Evolutionary conservation across 2,888 invertebrate species (phyloP), one percentile per base, ranked within the genome.

Genomic region (Rhabditoides inermis): DNA sequence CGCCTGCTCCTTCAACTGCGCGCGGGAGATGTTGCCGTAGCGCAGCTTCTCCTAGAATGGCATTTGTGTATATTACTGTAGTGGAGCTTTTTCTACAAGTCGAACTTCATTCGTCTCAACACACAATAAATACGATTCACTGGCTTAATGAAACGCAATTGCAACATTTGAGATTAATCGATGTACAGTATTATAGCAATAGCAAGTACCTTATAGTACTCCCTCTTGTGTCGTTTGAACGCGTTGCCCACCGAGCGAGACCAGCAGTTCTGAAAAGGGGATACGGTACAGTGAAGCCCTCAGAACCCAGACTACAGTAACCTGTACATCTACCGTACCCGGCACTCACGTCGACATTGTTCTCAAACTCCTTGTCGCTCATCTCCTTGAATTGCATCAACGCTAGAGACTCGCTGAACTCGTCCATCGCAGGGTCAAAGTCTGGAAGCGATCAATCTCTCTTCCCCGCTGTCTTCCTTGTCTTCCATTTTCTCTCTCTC

Each of bases 1-100:
- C 0, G 90, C 88, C 79, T 90, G 89, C 35, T 84, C 84, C 20
- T 83, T 82, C 69, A 90, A 78, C 6, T 88, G 86, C 68, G 86
- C 85, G 2, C 88, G 88, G 72, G 86, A 86, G 39, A 90, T 85
- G 77, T 85, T 84, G 35, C 82, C 80, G 76, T 86, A 88, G 56
- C 87, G 86, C 77, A 92, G 79, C 78, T 94, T 94, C 63, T 85
- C 86, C n/a, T n/a, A n/a, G n/a, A n/a, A n/a, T n/a, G n/a, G n/a
- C n/a, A n/a, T n/a, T n/a, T n/a, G n/a, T n/a, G n/a, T n/a, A n/a
- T n/a, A n/a, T n/a, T n/a, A n/a, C n/a, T n/a, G n/a, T n/a, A n/a
- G n/a, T n/a, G n/a, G n/a, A n/a, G n/a, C n/a, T n/a, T n/a, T n/a
- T n/a, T n/a, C n/a, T n/a, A n/a, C n/a, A n/a, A n/a, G n/a, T n/a